Base-by-base conservation (phyloP, 2,888 invertebrate genomes). In the Azorinus chamasolen region DNA sequence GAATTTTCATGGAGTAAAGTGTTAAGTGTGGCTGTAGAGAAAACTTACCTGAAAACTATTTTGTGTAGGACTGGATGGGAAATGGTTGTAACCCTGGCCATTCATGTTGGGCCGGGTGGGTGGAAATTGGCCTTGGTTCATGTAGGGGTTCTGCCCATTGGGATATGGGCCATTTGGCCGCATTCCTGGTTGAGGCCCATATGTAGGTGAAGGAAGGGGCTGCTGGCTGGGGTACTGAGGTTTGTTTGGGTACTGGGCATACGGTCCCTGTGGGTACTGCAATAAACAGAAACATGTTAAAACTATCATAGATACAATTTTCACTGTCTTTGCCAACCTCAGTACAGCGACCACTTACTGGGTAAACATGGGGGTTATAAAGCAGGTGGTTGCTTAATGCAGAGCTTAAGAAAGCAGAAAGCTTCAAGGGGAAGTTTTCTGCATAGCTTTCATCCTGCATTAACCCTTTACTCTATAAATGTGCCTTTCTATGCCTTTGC, bases 201-300 rank as follows among this genome's bases (percentile, higher is more conserved):
- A 91, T 25, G 87, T 89, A 16, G 90, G 90, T n/a, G 91, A 90
- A n/a, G 91, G 90, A 61, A 91, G 79, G 41, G 91, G 90, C 73
- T 91, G 92, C 81, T 91, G 91, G 46, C 87, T 87, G 22, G 90
- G 90, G 76, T 90, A 91, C 73, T 88, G 88, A 45, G 89, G 87
- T 82, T 89, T 89, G 45, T 74, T 83, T n/a, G 85, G 86, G 81
- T 89, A 88, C 79, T 88, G 89, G 55, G 87, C 85, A 76, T 80
- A 85, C 54, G 79, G 79, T 55, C 75, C 80, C 70, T 85, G 77
- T 57, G 84, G 69, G 83, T 87, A 84, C 83, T 85, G 72, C 39
- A 74, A 77, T 12, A 66, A 14, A 62, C 8, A 41, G 41, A 5
- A 45, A n/a, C n/a, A n/a, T n/a, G n/a, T n/a, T n/a, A n/a, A n/a